Percentiles rank a stretch among this genome's conserved stretches.
Conservation (phyloP, 37 sponge, comb jelly and placozoan species). For the Amphimedon queenslandica region DNA sequence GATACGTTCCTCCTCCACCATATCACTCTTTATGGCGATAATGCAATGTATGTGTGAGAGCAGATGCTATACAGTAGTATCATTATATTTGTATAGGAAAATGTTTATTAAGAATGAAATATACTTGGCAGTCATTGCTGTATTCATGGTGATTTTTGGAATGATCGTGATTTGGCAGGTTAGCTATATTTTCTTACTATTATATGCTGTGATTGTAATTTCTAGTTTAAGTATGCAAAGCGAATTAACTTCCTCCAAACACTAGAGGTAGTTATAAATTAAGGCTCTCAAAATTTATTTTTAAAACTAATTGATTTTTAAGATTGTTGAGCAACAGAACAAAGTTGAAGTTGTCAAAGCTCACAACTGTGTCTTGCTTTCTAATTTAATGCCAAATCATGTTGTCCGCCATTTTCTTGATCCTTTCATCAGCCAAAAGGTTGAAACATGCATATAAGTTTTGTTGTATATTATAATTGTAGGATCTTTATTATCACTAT, state of each 20-base stretch:
- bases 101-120: not conserved
- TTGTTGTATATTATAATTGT: not conserved
- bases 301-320: not conserved
- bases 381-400: constrained; percentile 66
- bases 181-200: no score
- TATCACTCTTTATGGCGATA: no score
- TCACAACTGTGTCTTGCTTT: constrained; percentile 33
- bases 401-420: constrained; percentile 69
- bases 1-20: no score
- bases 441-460: not conserved
- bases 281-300: not conserved
- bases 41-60: not conserved
- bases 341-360: not conserved
- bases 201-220: no score
- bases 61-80: not conserved
- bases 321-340: not conserved
- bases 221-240: not conserved
- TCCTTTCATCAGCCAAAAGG: constrained; percentile 11
- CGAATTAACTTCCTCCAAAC: not conserved
- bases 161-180: no score
- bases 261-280: not conserved
- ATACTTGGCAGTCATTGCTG: not conserved
- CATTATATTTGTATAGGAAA: not conserved
- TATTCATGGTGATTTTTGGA: not conserved
- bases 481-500: constrained; percentile 55